Base-by-base conservation (phyloP, 1,140 invertebrate genomes). In the Leptoteleia sp. region DNA sequence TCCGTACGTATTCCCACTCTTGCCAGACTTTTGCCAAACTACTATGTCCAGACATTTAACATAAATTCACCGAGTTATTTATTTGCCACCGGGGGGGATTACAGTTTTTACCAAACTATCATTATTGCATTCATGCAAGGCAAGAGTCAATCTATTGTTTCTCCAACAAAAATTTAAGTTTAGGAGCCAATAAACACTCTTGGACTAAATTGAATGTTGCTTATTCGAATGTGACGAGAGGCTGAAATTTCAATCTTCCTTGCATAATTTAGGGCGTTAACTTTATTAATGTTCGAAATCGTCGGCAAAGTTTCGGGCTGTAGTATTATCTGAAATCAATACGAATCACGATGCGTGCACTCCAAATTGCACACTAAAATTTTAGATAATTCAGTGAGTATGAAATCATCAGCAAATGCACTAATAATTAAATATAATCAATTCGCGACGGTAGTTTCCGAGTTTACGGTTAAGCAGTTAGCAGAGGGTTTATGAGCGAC, bases 311-410 rank as follows among this genome's bases (percentile, higher is more conserved):
- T 68, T 65, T 54, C 11, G n/a, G 11, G 38, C 15, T 16, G 35
- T n/a, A 35, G 27, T 12, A 12, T 38, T 71, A 59, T 70, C 42
- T 13, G 35, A 57, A 59, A 59, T 70, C 52, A 50, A 57, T 70
- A 59, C 31, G 16, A 57, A 47, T 47, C 22, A 27, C 15, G 40
- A 29, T 57, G 42, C 17, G 17, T 48, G 8, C 5, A 22, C 19
- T 13, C n/a, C 19, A 45, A 54, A 54, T 43, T 43, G 38, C n/a
- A 29, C 16, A 16, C 9, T 9, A 35, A 42, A 48, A 59, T 59
- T 47, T 38, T 27, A 22, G 48, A n/a, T 54, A 57, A 42, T 38
- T 68, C 19, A 45, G n/a, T 25, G 47, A 16, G 47, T 11, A 35
- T 35, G 15, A 54, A 54, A 67, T 35, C 38, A 52, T 45, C 15